phyloP scores from a whole-genome alignment of 2,113 vertebrate species.

The Labeo rohita region DNA sequence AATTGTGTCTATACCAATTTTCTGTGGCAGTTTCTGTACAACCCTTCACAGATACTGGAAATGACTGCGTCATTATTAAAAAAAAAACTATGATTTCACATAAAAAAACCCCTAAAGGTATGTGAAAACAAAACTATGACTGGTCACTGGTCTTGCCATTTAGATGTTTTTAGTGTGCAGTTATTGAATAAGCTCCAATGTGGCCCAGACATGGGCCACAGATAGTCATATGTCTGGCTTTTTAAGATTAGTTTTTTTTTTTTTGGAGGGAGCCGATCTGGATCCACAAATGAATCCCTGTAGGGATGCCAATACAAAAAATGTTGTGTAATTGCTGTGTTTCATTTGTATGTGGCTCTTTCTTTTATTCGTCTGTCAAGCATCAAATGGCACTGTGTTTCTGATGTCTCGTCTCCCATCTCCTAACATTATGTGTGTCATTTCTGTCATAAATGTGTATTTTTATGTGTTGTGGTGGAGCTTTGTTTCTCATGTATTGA shows the following conservation, averaged over 20 bases:
- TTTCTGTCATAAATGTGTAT: conserved; percentile 68
- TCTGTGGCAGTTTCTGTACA: background rate
- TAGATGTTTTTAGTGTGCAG: background rate
- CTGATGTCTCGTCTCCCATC: conserved; percentile 22
- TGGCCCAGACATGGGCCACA: background rate
- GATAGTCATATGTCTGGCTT: background rate
- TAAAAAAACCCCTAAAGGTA: background rate
- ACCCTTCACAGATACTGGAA: background rate
- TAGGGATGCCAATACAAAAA: background rate
- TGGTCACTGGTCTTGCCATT: background rate
- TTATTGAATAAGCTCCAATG: background rate
- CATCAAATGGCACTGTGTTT: conserved; percentile 33
- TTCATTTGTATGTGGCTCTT: background rate
- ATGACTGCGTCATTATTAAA: no score
- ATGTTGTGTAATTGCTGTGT: background rate
- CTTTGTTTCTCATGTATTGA: conserved; percentile 74
- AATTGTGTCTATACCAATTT: background rate
- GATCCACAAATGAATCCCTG: background rate
- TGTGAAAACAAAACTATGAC: background rate
- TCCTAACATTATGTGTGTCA: conserved; percentile 64
- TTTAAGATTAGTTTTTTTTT: background rate
- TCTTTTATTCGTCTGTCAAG: background rate
- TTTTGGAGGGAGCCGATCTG: background rate
- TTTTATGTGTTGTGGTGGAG: conserved; percentile 55
- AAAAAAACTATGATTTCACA: background rate